Conservation (phyloP, 1,140 invertebrate genomes). For the Monomorium pharaonis region DNA sequence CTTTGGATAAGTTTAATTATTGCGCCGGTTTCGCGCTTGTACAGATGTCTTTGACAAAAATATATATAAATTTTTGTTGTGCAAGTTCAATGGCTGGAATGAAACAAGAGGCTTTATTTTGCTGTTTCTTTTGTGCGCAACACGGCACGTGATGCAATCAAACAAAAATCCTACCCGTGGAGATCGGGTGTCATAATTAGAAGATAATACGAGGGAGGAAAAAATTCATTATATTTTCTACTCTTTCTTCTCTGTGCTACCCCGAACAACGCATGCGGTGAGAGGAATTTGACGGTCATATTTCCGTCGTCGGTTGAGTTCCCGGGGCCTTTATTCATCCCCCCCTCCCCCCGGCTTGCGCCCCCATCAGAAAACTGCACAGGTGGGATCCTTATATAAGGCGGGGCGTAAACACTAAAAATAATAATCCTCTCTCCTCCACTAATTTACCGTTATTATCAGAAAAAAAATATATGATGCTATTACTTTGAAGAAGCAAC, state of each 20-base stretch:
- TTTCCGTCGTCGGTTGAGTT: constrained; percentile 97
- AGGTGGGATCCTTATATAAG: neutral
- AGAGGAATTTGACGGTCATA: constrained; percentile 98
- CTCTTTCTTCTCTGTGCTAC: constrained; percentile 68
- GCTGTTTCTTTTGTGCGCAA: neutral
- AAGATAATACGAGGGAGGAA: constrained; percentile 17
- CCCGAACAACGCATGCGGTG: constrained; percentile 96
- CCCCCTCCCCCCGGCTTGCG: neutral
- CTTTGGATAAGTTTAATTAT: neutral
- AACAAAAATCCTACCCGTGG: neutral
- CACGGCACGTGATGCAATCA: neutral
- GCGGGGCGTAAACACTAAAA: constrained; percentile 13
- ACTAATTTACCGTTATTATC: neutral
- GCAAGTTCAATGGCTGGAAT: neutral
- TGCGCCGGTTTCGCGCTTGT: neutral
- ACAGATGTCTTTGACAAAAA: neutral
- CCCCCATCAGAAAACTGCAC: neutral
- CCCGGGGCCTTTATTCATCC: constrained; percentile 84
- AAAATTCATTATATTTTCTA: constrained; percentile 25
- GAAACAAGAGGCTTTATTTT: neutral
- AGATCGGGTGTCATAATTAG: constrained; percentile 22
- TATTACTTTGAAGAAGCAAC: neutral
- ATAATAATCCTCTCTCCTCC: neutral
- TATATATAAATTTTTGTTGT: neutral
- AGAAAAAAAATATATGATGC: neutral